Evolutionary conservation across 2,797 vertebrate genomes (phyloP), one percentile per base, ranked within the genome.

Genomic region (Clarias platycephalus): DNA sequence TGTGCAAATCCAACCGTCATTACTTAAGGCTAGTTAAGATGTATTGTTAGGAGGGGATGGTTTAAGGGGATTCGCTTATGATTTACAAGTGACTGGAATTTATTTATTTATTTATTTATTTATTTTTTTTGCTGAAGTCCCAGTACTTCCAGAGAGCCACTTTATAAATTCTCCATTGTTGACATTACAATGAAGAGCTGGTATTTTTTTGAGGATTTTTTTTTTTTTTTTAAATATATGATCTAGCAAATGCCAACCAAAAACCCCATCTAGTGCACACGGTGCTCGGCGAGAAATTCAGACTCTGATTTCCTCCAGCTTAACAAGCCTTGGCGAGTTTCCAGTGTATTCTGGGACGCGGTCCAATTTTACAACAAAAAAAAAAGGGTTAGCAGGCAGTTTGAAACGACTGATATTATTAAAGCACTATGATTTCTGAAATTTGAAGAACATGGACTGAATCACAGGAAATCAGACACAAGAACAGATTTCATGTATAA

Each of bases 271-370:
- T 26, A 62, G 34, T 63, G 76, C 34, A 2, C 76, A 78, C 16
- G 1, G 34, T 34, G 28, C 74, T 58, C 74, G 58, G 53, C 28
- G 22, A 34, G 74, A 58, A 58, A 76, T 34, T 76, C 28, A 12
- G 16, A 28, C 18, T 34, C 72, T 4, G 53, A 58, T 58, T 77
- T 77, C 55, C 22, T 77, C 31, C 16, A 62, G 34, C 34, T 63
- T 62, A 78, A 78, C 76, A 62, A 62, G 76, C 13, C 58, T 62
- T 62, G 76, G 76, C 58, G 62, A n/a, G 76, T 78, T 78, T 62
- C 76, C 76, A 78, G 3, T 26, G 58, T 8, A 78, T 78, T 78
- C 76, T 62, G 34, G 76, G 76, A 78, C 18, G 13, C n/a, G 76
- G 76, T 78, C 76, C 76, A 78, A 78, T 40, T 78, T 78, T 40